These are phyloP conservation scores for Euglossa dilemma DNA, from an alignment of 1,140 invertebrate genomes.

Conservation along the genomic window DNA sequence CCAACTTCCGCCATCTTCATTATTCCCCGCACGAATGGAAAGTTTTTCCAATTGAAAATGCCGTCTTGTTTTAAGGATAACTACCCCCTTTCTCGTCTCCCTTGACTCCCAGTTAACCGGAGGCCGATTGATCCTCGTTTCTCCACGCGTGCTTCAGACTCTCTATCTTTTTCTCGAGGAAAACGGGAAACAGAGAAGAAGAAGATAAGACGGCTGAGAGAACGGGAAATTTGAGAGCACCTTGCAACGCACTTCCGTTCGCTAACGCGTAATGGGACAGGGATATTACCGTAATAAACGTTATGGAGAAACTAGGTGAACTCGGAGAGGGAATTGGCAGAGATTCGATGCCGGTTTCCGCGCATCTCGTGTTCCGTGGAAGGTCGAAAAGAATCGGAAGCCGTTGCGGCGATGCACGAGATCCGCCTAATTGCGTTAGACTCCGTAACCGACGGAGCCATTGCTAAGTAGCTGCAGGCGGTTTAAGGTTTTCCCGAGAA, in stretches of 20 bases:
- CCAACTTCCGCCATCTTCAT: neutral
- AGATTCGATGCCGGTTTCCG: no score
- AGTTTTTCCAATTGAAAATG: neutral
- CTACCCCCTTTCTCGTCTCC: no score
- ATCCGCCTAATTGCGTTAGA: slow-evolving; percentile 46
- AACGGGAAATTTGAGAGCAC: neutral
- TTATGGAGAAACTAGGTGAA: neutral
- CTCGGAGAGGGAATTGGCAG: neutral
- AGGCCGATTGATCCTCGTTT: no score
- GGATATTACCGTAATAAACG: neutral
- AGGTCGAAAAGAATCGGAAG: slow-evolving; percentile 44
- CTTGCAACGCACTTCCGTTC: neutral
- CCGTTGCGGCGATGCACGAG: slow-evolving; percentile 37
- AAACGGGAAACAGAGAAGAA: no score
- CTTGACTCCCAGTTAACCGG: no score
- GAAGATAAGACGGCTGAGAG: no score
- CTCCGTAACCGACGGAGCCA: neutral
- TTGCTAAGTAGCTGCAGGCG: slow-evolving; percentile 24
- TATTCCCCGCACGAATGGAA: neutral
- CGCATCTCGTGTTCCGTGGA: neutral
- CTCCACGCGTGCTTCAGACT: neutral
- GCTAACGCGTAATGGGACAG: neutral
- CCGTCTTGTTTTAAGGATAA: neutral
- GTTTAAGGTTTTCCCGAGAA: slow-evolving; percentile 40
- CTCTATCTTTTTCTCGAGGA: neutral